Conservation (phyloP, 2,797 vertebrate genomes). For the Poeciliopsis infans region DNA sequence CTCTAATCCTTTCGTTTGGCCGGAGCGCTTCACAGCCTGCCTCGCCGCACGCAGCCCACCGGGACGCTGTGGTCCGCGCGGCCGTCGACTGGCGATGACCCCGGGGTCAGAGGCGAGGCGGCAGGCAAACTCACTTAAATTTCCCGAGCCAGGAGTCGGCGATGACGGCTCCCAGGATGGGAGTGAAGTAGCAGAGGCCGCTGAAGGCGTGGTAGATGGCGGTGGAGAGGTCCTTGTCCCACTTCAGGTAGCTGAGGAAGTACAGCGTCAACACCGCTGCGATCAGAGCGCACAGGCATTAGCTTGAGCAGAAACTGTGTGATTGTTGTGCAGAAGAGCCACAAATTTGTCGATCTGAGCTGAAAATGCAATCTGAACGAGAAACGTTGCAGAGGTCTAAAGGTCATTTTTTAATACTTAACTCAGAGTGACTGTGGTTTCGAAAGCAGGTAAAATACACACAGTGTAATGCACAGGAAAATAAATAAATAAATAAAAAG, state of each 20-base stretch:
- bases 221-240: constrained; percentile 91
- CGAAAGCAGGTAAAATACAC: background rate
- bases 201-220: constrained; percentile 95
- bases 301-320: background rate
- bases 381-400: background rate
- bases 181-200: constrained; percentile 95
- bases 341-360: background rate
- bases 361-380: background rate
- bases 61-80: background rate
- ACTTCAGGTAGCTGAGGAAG: constrained; percentile 91
- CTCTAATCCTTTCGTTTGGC: background rate
- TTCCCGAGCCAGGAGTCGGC: constrained; percentile 97
- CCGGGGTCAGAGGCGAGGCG: too few species aligned
- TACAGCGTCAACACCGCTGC: constrained; percentile 93
- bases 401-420: background rate
- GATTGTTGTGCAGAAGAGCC: background rate
- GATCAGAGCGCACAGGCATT: constrained; percentile 5
- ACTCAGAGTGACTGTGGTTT: background rate
- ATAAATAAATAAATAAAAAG: background rate
- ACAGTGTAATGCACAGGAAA: background rate
- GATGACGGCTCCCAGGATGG: constrained; percentile 91
- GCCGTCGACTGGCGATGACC: background rate
- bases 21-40: constrained; percentile 17
- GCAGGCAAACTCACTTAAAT: constrained; percentile 85
- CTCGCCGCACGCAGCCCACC: background rate